A percentile compares a stretch with the other conserved stretches of the same genome.
Conservation (phyloP, 2,797 vertebrate genomes). For the Podarcis lilfordi region DNA sequence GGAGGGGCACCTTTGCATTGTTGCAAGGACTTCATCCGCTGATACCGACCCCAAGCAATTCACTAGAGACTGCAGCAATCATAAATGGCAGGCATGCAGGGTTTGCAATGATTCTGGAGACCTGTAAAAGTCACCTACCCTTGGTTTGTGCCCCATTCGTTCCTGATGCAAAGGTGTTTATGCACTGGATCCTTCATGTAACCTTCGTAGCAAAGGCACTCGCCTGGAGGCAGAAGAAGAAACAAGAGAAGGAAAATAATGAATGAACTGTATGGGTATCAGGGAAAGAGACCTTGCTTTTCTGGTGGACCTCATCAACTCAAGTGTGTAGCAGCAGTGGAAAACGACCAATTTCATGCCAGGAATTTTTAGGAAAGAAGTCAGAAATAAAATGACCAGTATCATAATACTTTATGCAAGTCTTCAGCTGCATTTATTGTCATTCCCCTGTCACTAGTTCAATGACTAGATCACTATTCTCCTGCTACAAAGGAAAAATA, state of each 20-base stretch:
- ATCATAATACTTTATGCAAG: not conserved
- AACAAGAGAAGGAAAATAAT: slow-evolving; percentile 28
- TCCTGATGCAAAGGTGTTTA: slow-evolving; percentile 98
- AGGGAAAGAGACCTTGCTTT: not conserved
- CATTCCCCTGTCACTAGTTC: not conserved
- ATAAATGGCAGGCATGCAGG: not conserved
- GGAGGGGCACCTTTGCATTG: no score
- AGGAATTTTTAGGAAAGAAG: not conserved
- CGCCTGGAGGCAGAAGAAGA: slow-evolving; percentile 79
- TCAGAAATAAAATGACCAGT: not conserved
- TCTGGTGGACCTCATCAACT: not conserved
- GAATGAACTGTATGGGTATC: not conserved
- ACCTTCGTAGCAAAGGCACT: slow-evolving; percentile 95
- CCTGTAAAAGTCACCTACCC: slow-evolving; percentile 84
- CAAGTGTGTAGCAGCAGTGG: not conserved
- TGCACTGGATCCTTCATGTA: slow-evolving; percentile 98
- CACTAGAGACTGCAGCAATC: no score
- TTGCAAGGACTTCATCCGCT: no score
- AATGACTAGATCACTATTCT: not conserved
- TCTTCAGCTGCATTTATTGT: not conserved
- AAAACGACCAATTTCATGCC: not conserved
- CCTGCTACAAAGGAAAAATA: not conserved
- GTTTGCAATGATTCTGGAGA: not conserved
- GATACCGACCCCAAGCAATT: no score
- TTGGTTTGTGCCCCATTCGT: slow-evolving; percentile 97